These are phyloP conservation scores for Eurytemora carolleeae DNA, from an alignment of 1,140 invertebrate species.

Conservation along the genomic window DNA sequence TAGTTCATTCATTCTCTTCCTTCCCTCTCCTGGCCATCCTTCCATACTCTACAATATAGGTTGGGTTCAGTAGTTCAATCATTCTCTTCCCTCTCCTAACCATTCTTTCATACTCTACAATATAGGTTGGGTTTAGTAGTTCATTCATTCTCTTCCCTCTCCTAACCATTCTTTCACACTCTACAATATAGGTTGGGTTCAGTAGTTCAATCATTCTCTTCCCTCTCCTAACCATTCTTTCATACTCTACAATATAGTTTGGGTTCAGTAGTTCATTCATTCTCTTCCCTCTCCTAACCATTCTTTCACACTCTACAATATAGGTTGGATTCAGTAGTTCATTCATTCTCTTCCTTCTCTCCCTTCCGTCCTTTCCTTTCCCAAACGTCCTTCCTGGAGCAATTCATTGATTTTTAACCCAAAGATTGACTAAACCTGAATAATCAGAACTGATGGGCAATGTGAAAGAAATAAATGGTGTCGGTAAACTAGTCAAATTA, in stretches of 20 bases:
- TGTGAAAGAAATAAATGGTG: too few species aligned
- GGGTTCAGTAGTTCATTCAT: slow-evolving; percentile 12
- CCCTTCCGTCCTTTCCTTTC: too few species aligned
- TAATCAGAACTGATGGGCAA: too few species aligned
- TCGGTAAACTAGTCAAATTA: too few species aligned
- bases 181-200: too few species aligned
- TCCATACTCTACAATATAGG: slow-evolving; percentile 3
- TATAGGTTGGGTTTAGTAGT: slow-evolving; percentile 7
- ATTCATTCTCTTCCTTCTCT: slow-evolving; percentile 4
- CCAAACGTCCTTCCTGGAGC: slow-evolving; percentile 1
- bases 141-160: slow-evolving; percentile 12
- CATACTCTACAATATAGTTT: not conserved
- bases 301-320: not conserved
- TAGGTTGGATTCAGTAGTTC: slow-evolving; percentile 4
- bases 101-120: slow-evolving; percentile 1
- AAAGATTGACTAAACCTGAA: too few species aligned
- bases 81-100: slow-evolving; percentile 6
- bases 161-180: slow-evolving; percentile 1
- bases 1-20: slow-evolving; percentile 7
- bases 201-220: too few species aligned
- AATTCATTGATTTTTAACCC: too few species aligned
- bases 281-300: slow-evolving; percentile 2
- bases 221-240: slow-evolving; percentile 6
- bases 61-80: slow-evolving; percentile 9
- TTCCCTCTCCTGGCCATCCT: not conserved